Evolutionary conservation across 2,797 vertebrate genomes (phyloP).

Genomic region (Gymnocypris eckloni): DNA sequence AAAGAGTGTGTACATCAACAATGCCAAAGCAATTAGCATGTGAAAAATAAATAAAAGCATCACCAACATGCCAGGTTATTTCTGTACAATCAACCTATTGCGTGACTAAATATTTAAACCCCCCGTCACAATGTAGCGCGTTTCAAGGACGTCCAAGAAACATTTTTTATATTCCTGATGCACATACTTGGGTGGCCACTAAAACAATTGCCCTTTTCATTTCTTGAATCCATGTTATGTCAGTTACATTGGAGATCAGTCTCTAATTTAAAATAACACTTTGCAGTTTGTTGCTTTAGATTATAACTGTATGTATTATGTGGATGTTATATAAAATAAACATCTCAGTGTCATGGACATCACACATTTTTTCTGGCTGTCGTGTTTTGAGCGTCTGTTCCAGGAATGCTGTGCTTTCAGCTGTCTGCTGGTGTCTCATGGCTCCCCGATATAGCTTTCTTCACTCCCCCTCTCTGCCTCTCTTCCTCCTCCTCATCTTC

Average conservation of each 20-base stretch:
- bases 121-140: conserved; percentile 11
- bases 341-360: background rate
- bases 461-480: conserved; percentile 26
- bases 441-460: conserved; percentile 53
- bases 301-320: background rate
- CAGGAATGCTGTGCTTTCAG: conserved; percentile 59
- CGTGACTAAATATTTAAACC: conserved; percentile 29
- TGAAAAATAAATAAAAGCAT: background rate
- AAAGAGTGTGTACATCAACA: background rate
- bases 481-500: conserved; percentile 21
- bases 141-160: conserved; percentile 26
- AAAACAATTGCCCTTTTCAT: background rate
- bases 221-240: background rate
- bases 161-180: conserved; percentile 10
- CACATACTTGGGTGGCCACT: background rate
- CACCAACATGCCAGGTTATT: conserved; percentile 1
- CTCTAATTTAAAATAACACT: background rate
- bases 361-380: conserved; percentile 20
- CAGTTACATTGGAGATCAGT: background rate
- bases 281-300: background rate
- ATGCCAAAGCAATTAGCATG: background rate
- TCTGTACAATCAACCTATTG: conserved; percentile 20
- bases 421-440: conserved; percentile 60
- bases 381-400: conserved; percentile 46
- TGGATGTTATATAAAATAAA: background rate